Percentiles rank a stretch among this genome's conserved stretches.
These are phyloP conservation scores for Adelphocoris suturalis DNA, from an alignment of 2,888 invertebrate species.

Conservation along the genomic window DNA sequence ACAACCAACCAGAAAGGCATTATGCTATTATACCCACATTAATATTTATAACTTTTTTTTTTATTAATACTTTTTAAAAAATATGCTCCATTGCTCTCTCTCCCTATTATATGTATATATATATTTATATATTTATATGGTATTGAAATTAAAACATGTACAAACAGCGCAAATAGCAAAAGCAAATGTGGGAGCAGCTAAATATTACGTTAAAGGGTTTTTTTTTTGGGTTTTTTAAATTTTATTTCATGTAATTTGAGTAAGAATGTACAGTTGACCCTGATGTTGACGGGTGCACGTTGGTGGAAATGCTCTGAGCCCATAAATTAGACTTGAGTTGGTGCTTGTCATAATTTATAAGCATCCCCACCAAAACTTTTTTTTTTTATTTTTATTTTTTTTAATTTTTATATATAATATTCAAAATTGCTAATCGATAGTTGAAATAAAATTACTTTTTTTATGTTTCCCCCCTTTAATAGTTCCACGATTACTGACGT, in stretches of 20 bases:
- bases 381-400: constrained; percentile 40
- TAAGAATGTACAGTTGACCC: constrained; percentile 72
- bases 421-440: constrained; percentile 51
- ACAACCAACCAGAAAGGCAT: constrained; percentile 71
- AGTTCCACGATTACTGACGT: background rate
- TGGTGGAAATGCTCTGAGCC: constrained; percentile 73
- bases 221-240: constrained; percentile 65
- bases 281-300: constrained; percentile 48
- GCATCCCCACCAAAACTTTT: constrained; percentile 66
- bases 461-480: constrained; percentile 14
- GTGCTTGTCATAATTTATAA: constrained; percentile 67
- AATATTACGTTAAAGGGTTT: constrained; percentile 72
- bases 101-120: constrained; percentile 72
- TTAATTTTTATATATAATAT: constrained; percentile 39
- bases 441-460: constrained; percentile 36
- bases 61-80: constrained; percentile 72
- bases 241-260: constrained; percentile 65
- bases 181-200: constrained; percentile 74
- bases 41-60: constrained; percentile 65
- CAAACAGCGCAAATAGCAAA: constrained; percentile 74
- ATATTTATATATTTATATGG: constrained; percentile 72
- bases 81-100: constrained; percentile 71
- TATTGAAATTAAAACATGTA: constrained; percentile 74
- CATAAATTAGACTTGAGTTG: constrained; percentile 66
- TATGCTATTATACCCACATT: constrained; percentile 65